A percentile compares a stretch with the other conserved stretches of the same genome.
Conservation (phyloP, 2,888 invertebrate genomes). For the Eudasyphora cyanicolor region DNA sequence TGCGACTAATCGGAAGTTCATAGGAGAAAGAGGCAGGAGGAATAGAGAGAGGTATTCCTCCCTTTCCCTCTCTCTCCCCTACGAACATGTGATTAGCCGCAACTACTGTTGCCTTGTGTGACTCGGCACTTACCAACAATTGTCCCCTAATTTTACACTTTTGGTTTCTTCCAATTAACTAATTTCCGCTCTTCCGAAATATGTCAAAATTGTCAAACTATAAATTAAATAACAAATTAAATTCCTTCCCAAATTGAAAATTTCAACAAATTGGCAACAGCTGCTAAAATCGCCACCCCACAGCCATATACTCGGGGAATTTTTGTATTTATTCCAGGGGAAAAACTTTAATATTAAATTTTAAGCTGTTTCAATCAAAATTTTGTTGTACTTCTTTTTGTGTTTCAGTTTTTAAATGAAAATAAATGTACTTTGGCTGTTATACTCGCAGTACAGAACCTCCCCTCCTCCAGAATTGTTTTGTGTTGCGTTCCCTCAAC, state of each 20-base stretch:
- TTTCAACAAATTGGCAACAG: neutral
- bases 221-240: no score
- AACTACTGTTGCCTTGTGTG: no score
- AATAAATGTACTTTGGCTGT: conserved; percentile 28
- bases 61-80: no score
- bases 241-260: neutral
- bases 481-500: no score
- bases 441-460: neutral
- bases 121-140: no score
- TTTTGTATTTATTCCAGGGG: neutral
- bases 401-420: conserved; percentile 16
- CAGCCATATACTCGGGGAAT: neutral
- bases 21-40: no score
- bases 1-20: no score
- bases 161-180: no score
- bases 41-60: no score
- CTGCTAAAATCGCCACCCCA: neutral
- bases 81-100: no score
- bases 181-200: neutral
- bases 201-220: neutral
- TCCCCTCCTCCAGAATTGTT: no score
- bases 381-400: neutral
- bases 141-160: neutral
- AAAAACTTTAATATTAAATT: conserved; percentile 37
- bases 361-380: conserved; percentile 32